Conservation (phyloP, 2,113 vertebrate species). For the Pseudopodoces humilis region DNA sequence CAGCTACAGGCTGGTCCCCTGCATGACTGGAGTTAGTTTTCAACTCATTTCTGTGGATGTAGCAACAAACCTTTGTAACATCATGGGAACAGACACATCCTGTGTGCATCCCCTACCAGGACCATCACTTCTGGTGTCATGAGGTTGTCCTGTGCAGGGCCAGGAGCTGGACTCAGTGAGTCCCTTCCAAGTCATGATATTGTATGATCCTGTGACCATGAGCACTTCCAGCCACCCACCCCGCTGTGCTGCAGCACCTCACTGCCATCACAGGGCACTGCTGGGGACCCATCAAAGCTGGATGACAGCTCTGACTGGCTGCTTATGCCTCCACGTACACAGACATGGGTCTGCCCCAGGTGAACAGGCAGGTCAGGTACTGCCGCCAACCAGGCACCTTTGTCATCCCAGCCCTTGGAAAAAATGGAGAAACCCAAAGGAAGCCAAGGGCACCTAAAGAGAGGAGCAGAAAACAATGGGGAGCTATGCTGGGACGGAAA, state of each 20-base stretch:
- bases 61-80: neutral
- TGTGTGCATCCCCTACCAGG: accelerated
- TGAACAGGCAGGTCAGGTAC: accelerated
- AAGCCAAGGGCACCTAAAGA: neutral
- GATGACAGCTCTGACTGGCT: neutral
- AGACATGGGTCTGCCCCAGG: neutral
- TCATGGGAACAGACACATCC: neutral
- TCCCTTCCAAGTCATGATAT: neutral
- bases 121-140: too few relatives aligned
- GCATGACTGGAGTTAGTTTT: neutral
- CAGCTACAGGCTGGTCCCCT: neutral
- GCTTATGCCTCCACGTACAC: accelerated
- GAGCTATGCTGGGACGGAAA: neutral
- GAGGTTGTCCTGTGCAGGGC: neutral
- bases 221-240: neutral
- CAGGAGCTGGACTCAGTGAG: neutral
- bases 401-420: neutral
- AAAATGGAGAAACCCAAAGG: neutral
- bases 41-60: neutral
- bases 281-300: neutral
- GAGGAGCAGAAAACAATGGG: neutral
- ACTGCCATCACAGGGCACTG: neutral
- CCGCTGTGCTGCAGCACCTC: neutral
- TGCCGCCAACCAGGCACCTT: neutral
- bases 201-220: neutral